These are phyloP conservation scores for Smithornis capensis DNA, from an alignment of 2,113 vertebrate species.

Conservation along the genomic window DNA sequence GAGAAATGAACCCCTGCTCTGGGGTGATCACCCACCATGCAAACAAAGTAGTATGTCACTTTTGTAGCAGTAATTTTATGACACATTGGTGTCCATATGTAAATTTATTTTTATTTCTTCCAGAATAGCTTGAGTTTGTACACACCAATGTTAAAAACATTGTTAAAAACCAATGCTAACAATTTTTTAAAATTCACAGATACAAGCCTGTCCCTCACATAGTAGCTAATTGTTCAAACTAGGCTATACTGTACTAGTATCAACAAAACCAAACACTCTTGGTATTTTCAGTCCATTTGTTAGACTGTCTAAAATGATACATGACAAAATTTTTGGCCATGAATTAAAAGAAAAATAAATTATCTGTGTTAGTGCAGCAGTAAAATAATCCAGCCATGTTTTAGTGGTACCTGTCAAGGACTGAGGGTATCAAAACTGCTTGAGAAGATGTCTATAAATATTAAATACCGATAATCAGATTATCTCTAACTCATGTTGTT, in stretches of 20 bases:
- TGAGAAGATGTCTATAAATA: background rate
- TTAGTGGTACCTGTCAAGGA: background rate
- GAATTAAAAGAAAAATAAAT: background rate
- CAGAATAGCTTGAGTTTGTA: background rate
- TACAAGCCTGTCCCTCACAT: background rate
- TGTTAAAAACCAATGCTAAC: background rate
- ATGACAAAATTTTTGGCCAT: background rate
- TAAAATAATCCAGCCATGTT: background rate
- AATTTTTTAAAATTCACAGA: background rate
- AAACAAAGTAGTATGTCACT: background rate
- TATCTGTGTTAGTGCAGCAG: background rate
- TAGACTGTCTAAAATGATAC: background rate
- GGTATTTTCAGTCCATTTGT: background rate
- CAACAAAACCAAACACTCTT: background rate
- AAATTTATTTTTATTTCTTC: background rate
- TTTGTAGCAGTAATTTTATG: background rate
- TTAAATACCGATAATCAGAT: background rate
- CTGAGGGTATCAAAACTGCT: background rate
- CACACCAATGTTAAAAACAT: background rate
- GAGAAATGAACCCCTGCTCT: background rate
- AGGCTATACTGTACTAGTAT: background rate
- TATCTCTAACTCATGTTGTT: background rate
- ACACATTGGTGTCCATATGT: background rate
- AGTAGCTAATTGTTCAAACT: background rate
- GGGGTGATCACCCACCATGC: fast-evolving